Base-by-base conservation (phyloP, 2,113 vertebrate species). In the Ia io region DNA sequence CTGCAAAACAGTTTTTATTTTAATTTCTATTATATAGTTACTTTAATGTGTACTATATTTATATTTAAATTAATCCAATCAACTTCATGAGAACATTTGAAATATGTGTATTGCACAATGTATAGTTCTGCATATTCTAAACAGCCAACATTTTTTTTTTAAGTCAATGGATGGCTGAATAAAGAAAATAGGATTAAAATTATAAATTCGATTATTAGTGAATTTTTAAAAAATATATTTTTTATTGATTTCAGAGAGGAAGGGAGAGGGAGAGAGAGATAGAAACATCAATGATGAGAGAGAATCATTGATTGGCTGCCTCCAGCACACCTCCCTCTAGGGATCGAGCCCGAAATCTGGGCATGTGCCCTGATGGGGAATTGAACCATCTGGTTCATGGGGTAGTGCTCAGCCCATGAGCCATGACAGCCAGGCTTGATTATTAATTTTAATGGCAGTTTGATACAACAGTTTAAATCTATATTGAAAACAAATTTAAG, bases 391-490 rank as follows among this genome's bases (percentile, higher is more conserved):
- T 61, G 23, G 9, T 25, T 61, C 23, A 61, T 61, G 56, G 56
- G 56, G 3, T 59, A 23, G 56, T 61, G 23, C 56, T 61, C 56
- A 61, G 25, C 56, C 56, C 9, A 28, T 28, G 23, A 61, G 23
- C 23, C 56, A 61, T 10, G 9, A 61, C 56, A 61, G 9, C 56
- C 3, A 1, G 23, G 56, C 56, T 61, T 11, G 23, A 37, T 92
- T 69, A 93, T 82, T 82, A 49, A 3, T 67, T 90, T 84, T 73
- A 76, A 25, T 88, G 23, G 47, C 8, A 94, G 10, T 67, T 92
- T 92, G 22, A 30, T 76, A 71, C 79, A 91, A 35, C 69, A 90
- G 70, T 84, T 90, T 88, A 86, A 93, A 32, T 85, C 23, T 59
- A 32, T 76, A 88, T 40, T 82, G 35, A 84, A 25, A 76, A 86